Percentiles rank a stretch among this genome's conserved stretches.
phyloP scores from a whole-genome alignment of 2,113 vertebrate species.

The Rhinogobius similis region DNA sequence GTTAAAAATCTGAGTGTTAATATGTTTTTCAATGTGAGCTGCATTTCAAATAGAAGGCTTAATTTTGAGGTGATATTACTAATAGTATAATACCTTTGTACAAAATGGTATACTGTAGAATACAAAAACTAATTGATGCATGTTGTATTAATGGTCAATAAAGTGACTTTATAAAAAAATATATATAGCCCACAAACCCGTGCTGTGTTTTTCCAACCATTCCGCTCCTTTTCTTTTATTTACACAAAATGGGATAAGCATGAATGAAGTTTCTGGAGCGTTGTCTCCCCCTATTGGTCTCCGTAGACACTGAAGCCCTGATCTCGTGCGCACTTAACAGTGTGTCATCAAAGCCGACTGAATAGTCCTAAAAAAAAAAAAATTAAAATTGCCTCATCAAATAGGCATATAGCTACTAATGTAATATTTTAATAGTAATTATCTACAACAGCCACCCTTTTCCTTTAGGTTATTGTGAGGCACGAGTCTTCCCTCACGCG shows the following conservation, averaged over 20 bases:
- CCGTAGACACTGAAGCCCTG: background rate
- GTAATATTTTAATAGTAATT: background rate
- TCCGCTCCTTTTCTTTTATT: background rate
- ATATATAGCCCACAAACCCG: background rate
- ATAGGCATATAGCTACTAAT: background rate
- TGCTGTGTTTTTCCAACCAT: background rate
- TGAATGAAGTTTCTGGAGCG: constrained; percentile 78
- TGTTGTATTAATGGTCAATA: background rate
- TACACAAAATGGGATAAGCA: background rate
- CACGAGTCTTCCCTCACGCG: background rate
- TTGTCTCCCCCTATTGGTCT: constrained; percentile 84
- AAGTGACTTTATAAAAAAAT: background rate
- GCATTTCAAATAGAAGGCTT: no score
- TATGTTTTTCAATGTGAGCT: no score
- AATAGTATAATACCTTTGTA: no score
- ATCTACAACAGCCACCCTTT: background rate
- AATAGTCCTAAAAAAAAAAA: background rate
- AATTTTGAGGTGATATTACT: no score
- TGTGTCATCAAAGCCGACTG: background rate
- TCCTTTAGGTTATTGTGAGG: background rate
- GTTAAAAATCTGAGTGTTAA: no score
- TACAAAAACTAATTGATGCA: background rate
- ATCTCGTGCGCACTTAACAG: background rate
- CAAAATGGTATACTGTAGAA: no score
- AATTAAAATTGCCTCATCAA: no score